A percentile compares a stretch with the other conserved stretches of the same genome.
Conservation (phyloP, 2,113 vertebrate species). For the Platysteira castanea region DNA sequence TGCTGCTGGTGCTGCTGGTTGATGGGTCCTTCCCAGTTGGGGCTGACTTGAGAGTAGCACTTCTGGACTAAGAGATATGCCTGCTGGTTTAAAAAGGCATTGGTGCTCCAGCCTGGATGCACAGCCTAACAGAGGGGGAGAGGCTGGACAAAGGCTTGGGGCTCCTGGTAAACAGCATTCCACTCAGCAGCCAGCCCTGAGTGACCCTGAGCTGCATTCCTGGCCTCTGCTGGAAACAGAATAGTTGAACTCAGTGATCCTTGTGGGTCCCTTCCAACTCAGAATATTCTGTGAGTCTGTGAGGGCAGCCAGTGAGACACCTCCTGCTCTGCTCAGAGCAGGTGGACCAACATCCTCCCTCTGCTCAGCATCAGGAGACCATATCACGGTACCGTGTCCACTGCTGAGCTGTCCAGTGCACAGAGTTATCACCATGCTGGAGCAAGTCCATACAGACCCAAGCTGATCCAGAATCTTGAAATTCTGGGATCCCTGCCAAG, state of each 20-base stretch:
- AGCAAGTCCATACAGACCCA: neutral
- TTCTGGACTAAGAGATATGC: neutral
- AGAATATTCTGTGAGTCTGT: neutral
- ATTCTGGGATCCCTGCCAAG: neutral
- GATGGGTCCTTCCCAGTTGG: neutral
- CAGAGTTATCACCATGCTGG: neutral
- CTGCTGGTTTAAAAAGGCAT: neutral
- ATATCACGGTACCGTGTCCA: rapidly evolving
- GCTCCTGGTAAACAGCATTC: neutral
- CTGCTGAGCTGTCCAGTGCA: neutral
- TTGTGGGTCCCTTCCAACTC: neutral
- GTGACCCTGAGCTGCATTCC: neutral
- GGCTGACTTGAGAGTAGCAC: neutral
- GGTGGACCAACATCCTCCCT: neutral
- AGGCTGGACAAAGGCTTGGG: neutral
- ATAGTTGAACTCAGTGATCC: rapidly evolving
- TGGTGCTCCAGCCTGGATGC: neutral
- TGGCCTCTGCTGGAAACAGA: neutral
- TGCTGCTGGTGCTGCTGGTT: neutral
- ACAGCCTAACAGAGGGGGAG: neutral
- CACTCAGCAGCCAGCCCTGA: neutral
- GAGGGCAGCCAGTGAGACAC: neutral
- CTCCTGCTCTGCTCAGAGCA: neutral
- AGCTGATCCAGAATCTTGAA: neutral
- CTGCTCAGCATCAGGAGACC: neutral